Evolutionary conservation across 64 coral and sea anemone species (phyloP), one percentile per base, ranked within the genome.

Genomic region (Actinia equina): DNA sequence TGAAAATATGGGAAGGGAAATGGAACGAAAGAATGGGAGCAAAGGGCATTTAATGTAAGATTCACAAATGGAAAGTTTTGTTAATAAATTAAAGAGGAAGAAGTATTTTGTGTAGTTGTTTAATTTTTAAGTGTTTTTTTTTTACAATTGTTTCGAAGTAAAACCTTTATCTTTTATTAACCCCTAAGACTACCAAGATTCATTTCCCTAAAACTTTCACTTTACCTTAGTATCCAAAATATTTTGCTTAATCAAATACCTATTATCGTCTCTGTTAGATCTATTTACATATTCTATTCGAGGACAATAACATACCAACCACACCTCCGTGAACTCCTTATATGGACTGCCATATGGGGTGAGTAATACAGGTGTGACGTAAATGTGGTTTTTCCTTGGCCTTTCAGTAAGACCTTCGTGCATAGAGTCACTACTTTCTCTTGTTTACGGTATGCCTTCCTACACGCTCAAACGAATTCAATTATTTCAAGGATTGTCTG

Each of bases 1-100:
- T 74, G 69, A 41, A 74, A 74, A 74, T 71, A 74, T 74, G 69
- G 27, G 13, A 74, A 74, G 25, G 69, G 26, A 30, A 74, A n/a
- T 7, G 22, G 22, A 74, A 12, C 6, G 69, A 37, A 74, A 14
- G 65, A 74, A 13, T 74, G 69, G 27, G 69, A 74, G 13, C 41
- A 3, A 30, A 74, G 41, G 4, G n/a, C 20, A 71, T 0, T 26
- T 13, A 41, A 4, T 11, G 23, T 74, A 41, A 74, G 41, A 11
- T 3, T 19, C 23, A 41, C 13, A 1, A 74, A 37, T 74, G 26
- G 69, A 30, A 74, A 26, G 19, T 74, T 74, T 41, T 9, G 2
- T 2, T 41, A 74, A 74, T 74, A 74, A 74, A 74, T 9, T 2
- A 3, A 23, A 74, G 19, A 74, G 69, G 10, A 74, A 26, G 12